Evolutionary conservation across 1,140 invertebrate species (phyloP), one percentile per base, ranked within the genome.

Genomic region (Triops longicaudatus): DNA sequence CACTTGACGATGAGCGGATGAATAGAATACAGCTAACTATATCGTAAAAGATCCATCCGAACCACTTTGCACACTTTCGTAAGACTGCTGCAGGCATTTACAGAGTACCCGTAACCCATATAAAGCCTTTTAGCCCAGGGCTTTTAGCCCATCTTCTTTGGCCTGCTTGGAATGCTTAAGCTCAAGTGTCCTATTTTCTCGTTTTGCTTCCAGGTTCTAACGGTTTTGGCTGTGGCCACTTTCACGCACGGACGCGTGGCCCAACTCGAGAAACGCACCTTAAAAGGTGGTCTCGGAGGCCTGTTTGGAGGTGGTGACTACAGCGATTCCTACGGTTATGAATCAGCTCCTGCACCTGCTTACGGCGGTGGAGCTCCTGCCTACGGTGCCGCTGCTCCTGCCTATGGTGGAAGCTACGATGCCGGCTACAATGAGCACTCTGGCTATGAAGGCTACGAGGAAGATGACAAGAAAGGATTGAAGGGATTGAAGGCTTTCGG

Each of bases 201-300:
- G 22, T 63, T 63, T 63, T 63, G 50, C 50, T 63, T 63, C 50
- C 50, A 63, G 50, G 50, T 63, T 17, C 17, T 63, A 63, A 63
- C 50, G 50, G 50, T 63, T 22, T 22, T 63, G 50, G 50, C 50
- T 63, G 50, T 63, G 22, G 50, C 50, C 50, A 63, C 50, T 63
- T 63, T 63, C 50, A 17, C 50, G 50, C 50, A 63, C 50, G 50
- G 50, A n/a, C 50, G 50, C 14, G 50, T 63, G 50, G 50, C 50
- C 50, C 50, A 17, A 63, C 50, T 63, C n/a, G 50, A 63, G 50
- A 63, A 63, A 22, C 50, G 50, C 50, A 63, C 50, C 50, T 63
- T 63, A 63, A 63, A 63, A 63, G 50, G 50, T 6, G 50, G 50
- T n/a, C 50, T 63, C 50, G 50, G 50, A 63, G 50, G 50, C 50